Evolutionary conservation across 2,888 invertebrate genomes (phyloP), one percentile per base, ranked within the genome.

Genomic region (Dioctria linearis): DNA sequence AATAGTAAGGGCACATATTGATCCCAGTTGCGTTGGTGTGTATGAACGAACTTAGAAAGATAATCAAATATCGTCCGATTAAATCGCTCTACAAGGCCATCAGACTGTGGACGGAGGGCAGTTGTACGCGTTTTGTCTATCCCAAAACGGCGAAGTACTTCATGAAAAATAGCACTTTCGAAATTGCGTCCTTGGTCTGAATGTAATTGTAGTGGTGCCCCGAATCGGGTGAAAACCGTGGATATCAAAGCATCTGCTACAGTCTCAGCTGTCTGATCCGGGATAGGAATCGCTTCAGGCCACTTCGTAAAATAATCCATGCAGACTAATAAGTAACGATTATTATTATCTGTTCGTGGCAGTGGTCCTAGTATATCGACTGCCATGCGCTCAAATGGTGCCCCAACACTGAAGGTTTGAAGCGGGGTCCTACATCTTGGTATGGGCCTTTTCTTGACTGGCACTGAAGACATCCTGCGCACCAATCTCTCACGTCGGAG

Each of bases 301-400:
- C 82, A 82, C 37, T 83, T 83, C 3, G 80, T 83, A 42, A 83
- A 83, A 25, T 82, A 84, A 42, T 80, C 84, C 83, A 82, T 82
- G 3, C 82, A 80, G 1, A 83, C 83, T 1, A 82, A 75, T 6
- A 80, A 65, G 59, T 82, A 83, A 1, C 78, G 46, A n/a, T 80
- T 76, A 40, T 54, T 54, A 5, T 13, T 3, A 3, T 73, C 49
- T 4, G 73, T 43, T 11, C 40, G 40, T 5, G 80, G 78, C 11
- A 81, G 66, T 6, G 80, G 78, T 8, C 80, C 71, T 2, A 80
- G 57, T 40, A 82, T 81, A 67, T 81, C 81, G 11, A 82, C 63
- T 3, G 80, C 78, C 4, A 80, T 80, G n/a, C 78, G 3, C 49
- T 78, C 80, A 61, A 80, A 80, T 4, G 80, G 80, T 13, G 59